Conservation (phyloP, 2,888 invertebrate species). For the Bedellia somnulentella region DNA sequence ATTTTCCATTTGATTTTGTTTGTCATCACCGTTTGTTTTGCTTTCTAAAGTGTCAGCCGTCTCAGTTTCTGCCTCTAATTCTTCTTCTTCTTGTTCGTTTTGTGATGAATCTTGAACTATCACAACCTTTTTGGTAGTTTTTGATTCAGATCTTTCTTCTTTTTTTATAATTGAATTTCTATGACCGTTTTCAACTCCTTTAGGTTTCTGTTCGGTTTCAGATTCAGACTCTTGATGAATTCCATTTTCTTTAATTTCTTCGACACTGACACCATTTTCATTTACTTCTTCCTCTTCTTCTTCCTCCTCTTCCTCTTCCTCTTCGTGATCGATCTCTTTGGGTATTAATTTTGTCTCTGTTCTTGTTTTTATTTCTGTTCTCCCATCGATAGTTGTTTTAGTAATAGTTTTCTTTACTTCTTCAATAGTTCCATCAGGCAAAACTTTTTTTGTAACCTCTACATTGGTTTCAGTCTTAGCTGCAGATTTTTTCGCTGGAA, state of each 20-base stretch:
- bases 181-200: no score
- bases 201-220: no score
- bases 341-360: slow-evolving; percentile 42
- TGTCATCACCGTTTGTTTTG: slow-evolving; percentile 8
- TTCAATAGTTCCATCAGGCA: slow-evolving; percentile 40
- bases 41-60: slow-evolving; percentile 15
- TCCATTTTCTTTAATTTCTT: slow-evolving; percentile 18
- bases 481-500: slow-evolving; percentile 37
- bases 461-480: slow-evolving; percentile 48
- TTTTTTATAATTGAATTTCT: slow-evolving; percentile 22
- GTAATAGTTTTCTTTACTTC: slow-evolving; percentile 48
- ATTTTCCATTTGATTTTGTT: slow-evolving; percentile 7
- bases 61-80: slow-evolving; percentile 19
- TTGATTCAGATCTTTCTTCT: slow-evolving; percentile 33
- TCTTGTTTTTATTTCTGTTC: slow-evolving; percentile 40
- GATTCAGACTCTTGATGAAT: no score
- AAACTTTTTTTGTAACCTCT: slow-evolving; percentile 33
- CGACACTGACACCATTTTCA: slow-evolving; percentile 12
- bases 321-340: slow-evolving; percentile 24
- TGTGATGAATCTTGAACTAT: slow-evolving; percentile 20
- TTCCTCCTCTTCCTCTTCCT: slow-evolving; percentile 14
- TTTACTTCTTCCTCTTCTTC: slow-evolving; percentile 31
- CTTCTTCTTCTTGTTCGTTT: slow-evolving; percentile 19
- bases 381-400: slow-evolving; percentile 44
- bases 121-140: slow-evolving; percentile 32